phyloP scores from a whole-genome alignment of 2,888 invertebrate species.

The Villa cingulata region DNA sequence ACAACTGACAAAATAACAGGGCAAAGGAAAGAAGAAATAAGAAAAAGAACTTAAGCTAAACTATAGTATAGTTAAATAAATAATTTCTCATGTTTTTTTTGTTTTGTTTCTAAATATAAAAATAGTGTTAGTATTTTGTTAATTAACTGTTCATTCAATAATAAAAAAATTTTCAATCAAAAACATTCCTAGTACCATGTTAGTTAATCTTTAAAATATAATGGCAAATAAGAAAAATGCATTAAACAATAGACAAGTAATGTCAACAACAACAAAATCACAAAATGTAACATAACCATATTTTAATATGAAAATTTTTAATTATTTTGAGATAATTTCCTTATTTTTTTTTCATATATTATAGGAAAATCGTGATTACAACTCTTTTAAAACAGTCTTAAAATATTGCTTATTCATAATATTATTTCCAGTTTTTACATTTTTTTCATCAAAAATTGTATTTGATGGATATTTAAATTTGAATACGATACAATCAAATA shows the following conservation, averaged over 20 bases:
- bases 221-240: neutral
- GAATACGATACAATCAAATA: constrained; percentile 51
- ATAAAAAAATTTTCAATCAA: too few relatives aligned
- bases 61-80: too few relatives aligned
- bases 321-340: neutral
- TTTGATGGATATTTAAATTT: constrained; percentile 51
- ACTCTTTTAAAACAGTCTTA: constrained; percentile 61
- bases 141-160: too few relatives aligned
- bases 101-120: too few relatives aligned
- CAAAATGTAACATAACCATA: neutral
- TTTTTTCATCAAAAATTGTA: constrained; percentile 55
- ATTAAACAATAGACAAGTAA: neutral
- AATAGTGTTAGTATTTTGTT: too few relatives aligned
- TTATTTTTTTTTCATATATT: constrained; percentile 4
- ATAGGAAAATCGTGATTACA: constrained; percentile 44
- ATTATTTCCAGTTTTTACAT: constrained; percentile 57
- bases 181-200: too few relatives aligned
- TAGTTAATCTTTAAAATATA: neutral
- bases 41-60: too few relatives aligned
- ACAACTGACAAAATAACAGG: too few relatives aligned
- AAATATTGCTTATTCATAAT: constrained; percentile 64
- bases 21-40: too few relatives aligned
- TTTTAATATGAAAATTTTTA: too few relatives aligned
- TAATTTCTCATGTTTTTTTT: too few relatives aligned
- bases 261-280: neutral